Conservation (phyloP, 2,113 vertebrate species). For the Oreochromis aureus region DNA sequence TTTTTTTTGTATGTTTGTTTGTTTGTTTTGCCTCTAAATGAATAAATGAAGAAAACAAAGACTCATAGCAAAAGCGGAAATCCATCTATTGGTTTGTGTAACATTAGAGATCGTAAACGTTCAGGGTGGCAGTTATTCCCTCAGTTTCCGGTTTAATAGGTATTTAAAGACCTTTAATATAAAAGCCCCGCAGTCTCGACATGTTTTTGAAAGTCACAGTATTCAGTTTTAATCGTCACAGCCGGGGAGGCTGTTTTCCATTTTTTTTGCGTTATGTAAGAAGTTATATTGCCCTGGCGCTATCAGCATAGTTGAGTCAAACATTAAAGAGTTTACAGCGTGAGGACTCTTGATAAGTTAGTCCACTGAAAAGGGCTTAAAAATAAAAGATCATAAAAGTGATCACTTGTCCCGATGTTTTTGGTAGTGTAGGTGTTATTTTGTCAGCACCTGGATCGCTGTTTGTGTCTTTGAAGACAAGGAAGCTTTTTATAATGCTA, state of each 20-base stretch:
- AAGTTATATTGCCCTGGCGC: background rate
- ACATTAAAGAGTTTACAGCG: background rate
- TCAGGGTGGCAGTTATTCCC: background rate
- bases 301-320: background rate
- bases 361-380: background rate
- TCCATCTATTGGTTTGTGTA: background rate
- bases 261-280: background rate
- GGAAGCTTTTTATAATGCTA: background rate
- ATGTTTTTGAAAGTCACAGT: background rate
- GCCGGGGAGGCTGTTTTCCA: accelerated
- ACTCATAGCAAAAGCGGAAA: background rate
- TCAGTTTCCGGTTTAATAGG: background rate
- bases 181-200: background rate
- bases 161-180: background rate
- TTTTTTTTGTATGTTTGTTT: background rate
- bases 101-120: background rate
- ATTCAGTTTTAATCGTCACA: background rate
- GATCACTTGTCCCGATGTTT: background rate
- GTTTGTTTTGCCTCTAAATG: background rate
- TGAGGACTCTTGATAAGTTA: background rate
- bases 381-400: background rate
- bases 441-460: background rate
- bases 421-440: background rate
- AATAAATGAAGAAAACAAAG: background rate
- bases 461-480: background rate